phyloP scores from a whole-genome alignment of 2,113 vertebrate genomes.

The Pollimyrus isidori region DNA sequence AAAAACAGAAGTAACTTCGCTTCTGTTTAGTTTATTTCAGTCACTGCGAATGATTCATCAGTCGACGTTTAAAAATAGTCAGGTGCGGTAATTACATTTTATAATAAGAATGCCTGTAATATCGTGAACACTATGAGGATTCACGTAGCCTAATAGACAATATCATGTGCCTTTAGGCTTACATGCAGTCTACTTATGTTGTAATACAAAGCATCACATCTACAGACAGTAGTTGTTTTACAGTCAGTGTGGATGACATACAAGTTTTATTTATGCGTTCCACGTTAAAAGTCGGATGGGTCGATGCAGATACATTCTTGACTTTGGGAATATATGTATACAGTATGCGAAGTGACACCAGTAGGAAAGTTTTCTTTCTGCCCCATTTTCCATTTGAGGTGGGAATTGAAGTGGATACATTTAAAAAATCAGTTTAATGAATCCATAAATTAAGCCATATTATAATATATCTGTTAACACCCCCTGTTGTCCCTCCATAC shows the following conservation, averaged over 20 bases:
- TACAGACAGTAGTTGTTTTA: background rate
- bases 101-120: background rate
- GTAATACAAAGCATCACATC: background rate
- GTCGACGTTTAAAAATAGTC: background rate
- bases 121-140: background rate
- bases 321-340: no score
- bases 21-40: background rate
- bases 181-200: background rate
- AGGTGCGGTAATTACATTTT: background rate
- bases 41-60: background rate
- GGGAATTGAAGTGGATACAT: background rate
- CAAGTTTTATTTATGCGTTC: background rate
- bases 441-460: background rate
- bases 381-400: background rate
- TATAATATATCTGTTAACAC: background rate
- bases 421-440: background rate
- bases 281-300: background rate
- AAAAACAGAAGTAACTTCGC: background rate
- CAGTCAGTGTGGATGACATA: background rate
- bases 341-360: background rate
- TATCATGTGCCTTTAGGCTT: background rate
- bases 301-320: background rate
- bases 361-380: background rate
- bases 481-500: background rate
- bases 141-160: background rate